Base-by-base conservation (phyloP, 1,140 invertebrate genomes). In the Chrysomallon squamiferum region DNA sequence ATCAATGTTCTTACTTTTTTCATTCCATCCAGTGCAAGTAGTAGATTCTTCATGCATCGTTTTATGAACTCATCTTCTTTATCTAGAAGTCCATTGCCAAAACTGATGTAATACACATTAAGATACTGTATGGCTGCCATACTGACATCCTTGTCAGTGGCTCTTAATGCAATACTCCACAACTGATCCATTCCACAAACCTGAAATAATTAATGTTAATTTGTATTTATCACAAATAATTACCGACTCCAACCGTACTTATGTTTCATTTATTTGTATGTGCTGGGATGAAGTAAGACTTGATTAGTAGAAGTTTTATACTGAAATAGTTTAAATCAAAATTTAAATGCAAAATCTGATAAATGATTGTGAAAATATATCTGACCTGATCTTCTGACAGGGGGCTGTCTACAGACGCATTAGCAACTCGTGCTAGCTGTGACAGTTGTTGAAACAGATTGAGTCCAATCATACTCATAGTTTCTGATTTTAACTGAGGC, bases 121-220 rank as follows among this genome's bases (percentile, higher is more conserved):
- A 97, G 87, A 79, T 95, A 95, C 78, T 96, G 93, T 65, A 96
- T 97, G 0, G 95, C 94, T 5, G 94, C 92, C 90, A 96, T 92
- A 67, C 93, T 96, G 0, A 97, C 95, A 82, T 97, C 94, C 41
- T 93, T 95, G 80, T 92, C 95, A 67, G 91, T 91, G 1, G 94
- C 94, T 69, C 92, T 87, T 0, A 97, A 84, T 0, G 95, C 95
- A 68, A 97, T 96, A 81, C 92, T 93, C 95, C 95, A 97, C 22
- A 97, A 85, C 77, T 96, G 94, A 84, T 95, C 92, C 92, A 96
- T 96, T 15, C 93, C 94, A 30, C 93, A 89, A 3, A 83, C 75
- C 84, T 86, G 35, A 9, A 58, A 41, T 41, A 64, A 47, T 59
- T 20, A 60, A 15, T 43, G 3, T 27, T 4, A 2, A 47, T 2